Evolutionary conservation across 35 echinoderm and acorn worm genomes (phyloP), one percentile per base, ranked within the genome.

Genomic region (Chiridota heheva): DNA sequence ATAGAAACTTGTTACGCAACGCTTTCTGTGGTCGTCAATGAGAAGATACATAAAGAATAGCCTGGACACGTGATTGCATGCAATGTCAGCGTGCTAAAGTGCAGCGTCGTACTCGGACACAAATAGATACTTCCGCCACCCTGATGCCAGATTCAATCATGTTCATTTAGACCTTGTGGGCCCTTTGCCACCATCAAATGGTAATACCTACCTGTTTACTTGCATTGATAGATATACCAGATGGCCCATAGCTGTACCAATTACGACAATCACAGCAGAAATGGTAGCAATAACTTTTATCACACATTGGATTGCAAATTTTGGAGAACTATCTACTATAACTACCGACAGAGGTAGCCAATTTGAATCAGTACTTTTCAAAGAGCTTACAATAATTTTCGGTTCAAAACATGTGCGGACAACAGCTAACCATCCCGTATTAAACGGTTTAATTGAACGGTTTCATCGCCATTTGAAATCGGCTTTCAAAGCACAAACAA

Each of bases 391-490:
- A n/a, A n/a, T n/a, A n/a, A n/a, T n/a, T n/a, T n/a, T n/a, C n/a
- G n/a, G n/a, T n/a, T n/a, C n/a, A n/a, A 40, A 17, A 2, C 1
- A 7, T 41, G 17, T 42, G 37, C 15, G 68, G 16, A 40, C 1
- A 16, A 17, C 31, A 20, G 40, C 68, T 20, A 25, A 63, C 60
- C 68, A 72, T 72, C 68, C 68, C 16, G 1, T 40, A 0, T 1
- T 40, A 42, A 72, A 72, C 29, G 68, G 7, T 17, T 28, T 72
- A 17, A 28, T 72, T 16, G 68, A 72, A 42, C 68, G 68, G 17
- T 72, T 72, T 41, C 68, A 72, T 42, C 68, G 41, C 28, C n/a
- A n/a, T n/a, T n/a, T 87, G 1, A 87, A 87, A 67, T 36, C 72
- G 1, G 27, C 72, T 8, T 31, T 87, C 1, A 87, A 78, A 78